Percentiles rank a stretch among this genome's conserved stretches.
These are phyloP conservation scores for Paratrypauchen microcephalus DNA, from an alignment of 2,797 vertebrate species.

Conservation along the genomic window DNA sequence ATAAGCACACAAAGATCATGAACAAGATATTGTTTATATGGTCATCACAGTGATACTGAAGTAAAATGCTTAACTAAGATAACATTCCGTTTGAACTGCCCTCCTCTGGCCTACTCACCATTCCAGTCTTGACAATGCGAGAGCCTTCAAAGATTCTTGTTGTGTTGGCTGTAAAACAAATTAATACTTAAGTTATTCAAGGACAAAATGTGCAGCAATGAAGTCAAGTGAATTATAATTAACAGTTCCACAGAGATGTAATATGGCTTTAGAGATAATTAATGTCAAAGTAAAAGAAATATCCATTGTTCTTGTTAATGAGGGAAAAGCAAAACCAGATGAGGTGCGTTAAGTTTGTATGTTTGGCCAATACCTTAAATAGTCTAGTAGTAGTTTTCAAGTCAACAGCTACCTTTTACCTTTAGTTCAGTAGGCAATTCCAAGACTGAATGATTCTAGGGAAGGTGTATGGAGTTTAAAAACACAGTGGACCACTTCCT, in stretches of 20 bases:
- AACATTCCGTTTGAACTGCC: not conserved
- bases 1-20: conserved; percentile 14
- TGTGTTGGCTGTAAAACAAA: conserved; percentile 85
- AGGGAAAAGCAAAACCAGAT: not conserved
- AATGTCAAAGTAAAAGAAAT: conserved; percentile 2
- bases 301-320: not conserved
- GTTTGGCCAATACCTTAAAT: not conserved
- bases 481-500: too few relatives aligned
- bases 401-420: too few relatives aligned
- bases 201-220: not conserved
- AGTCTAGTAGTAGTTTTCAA: too few relatives aligned
- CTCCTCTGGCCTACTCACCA: conserved; percentile 83
- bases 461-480: too few relatives aligned
- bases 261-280: not conserved
- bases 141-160: conserved; percentile 98
- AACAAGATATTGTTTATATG: not conserved
- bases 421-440: too few relatives aligned
- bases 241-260: conserved; percentile 4
- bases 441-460: too few relatives aligned
- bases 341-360: not conserved
- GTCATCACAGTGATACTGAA: not conserved
- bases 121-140: conserved; percentile 96
- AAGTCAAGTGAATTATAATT: conserved; percentile 3
- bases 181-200: not conserved
- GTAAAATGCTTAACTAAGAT: not conserved